phyloP scores from a whole-genome alignment of 2,888 invertebrate genomes.

The Tinea trinotella region DNA sequence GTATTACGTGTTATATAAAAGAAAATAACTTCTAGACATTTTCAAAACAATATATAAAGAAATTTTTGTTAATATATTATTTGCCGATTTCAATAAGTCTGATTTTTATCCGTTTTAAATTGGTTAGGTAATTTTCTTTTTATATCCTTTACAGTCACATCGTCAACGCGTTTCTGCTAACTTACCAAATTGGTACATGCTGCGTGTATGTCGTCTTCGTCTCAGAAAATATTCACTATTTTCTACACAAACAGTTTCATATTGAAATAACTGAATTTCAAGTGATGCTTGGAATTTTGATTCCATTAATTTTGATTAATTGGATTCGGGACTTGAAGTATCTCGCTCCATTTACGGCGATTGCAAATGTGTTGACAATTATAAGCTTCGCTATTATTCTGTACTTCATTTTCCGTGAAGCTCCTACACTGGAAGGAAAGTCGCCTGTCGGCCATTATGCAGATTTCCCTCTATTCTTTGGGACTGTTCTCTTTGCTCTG shows the following conservation, averaged over 20 bases:
- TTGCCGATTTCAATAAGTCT: too few species aligned
- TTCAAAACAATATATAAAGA: too few species aligned
- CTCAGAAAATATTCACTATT: slow-evolving; percentile 84
- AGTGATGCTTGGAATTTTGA: slow-evolving; percentile 80
- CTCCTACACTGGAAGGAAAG: slow-evolving; percentile 75
- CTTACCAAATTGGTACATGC: slow-evolving; percentile 96
- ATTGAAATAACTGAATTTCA: slow-evolving; percentile 69
- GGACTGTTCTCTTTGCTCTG: slow-evolving; percentile 95
- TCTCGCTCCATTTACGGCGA: slow-evolving; percentile 90
- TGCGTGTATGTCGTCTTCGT: slow-evolving; percentile 97
- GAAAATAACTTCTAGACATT: too few species aligned
- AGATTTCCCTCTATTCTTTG: slow-evolving; percentile 93
- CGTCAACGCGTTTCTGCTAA: slow-evolving; percentile 81
- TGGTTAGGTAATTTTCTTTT: too few species aligned
- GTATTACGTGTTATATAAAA: too few species aligned
- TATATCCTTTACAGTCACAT: slow-evolving; percentile 70
- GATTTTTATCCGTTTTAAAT: too few species aligned
- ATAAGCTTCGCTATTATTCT: slow-evolving; percentile 88
- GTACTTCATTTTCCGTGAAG: slow-evolving; percentile 85
- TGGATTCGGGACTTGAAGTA: slow-evolving; percentile 88
- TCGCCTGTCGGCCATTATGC: slow-evolving; percentile 75
- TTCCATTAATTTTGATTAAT: slow-evolving; percentile 85
- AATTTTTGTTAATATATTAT: too few species aligned
- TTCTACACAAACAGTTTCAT: slow-evolving; percentile 68
- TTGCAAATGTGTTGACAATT: slow-evolving; percentile 89